These are phyloP conservation scores for Entomyzon cyanotis DNA, from an alignment of 2,113 vertebrate genomes.

Conservation along the genomic window DNA sequence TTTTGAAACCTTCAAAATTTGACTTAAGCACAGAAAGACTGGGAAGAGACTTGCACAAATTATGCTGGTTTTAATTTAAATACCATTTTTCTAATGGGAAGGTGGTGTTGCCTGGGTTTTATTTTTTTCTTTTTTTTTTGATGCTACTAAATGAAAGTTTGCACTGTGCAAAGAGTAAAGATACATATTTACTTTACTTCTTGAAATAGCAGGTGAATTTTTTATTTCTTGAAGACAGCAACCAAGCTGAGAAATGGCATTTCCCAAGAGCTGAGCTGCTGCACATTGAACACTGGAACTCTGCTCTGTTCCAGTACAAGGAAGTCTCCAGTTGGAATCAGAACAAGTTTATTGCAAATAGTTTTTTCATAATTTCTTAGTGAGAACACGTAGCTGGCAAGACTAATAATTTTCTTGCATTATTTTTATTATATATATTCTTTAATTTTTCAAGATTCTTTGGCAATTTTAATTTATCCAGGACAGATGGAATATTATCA, in stretches of 20 bases:
- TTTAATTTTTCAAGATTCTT: neutral
- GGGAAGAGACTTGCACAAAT: neutral
- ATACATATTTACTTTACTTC: slow-evolving; percentile 8
- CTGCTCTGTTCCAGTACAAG: neutral
- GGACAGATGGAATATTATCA: neutral
- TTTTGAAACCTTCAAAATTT: neutral
- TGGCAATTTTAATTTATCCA: neutral
- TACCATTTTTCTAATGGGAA: neutral
- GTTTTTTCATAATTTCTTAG: neutral
- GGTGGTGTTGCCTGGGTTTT: too few species aligned
- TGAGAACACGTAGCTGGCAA: neutral
- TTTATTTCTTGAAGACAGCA: neutral
- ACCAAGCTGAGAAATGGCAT: neutral
- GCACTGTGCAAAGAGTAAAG: neutral
- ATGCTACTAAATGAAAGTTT: neutral
- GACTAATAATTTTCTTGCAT: neutral
- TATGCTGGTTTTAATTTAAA: neutral
- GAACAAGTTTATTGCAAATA: neutral
- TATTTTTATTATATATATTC: neutral
- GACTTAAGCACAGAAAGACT: neutral
- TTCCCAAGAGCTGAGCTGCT: neutral
- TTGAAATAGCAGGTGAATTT: neutral
- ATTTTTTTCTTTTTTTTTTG: neutral
- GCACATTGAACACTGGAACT: neutral
- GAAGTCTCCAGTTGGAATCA: neutral